phyloP scores from a whole-genome alignment of 2,797 vertebrate species.

The Numenius phaeopus region DNA sequence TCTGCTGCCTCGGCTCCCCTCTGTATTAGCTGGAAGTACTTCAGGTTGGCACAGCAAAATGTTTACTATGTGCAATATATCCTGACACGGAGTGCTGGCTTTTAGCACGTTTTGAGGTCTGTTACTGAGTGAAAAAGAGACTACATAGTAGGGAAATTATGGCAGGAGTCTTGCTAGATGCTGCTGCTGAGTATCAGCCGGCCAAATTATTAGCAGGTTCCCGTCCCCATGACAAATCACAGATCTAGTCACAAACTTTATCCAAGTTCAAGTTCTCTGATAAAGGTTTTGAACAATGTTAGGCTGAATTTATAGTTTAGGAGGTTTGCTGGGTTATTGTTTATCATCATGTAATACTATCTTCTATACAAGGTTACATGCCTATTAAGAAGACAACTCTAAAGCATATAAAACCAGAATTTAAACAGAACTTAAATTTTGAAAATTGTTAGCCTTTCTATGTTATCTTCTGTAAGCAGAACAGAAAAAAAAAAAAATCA shows the following conservation, averaged over 20 bases:
- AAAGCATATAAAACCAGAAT: background rate
- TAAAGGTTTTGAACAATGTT: background rate
- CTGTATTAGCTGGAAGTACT: background rate
- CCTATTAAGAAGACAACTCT: background rate
- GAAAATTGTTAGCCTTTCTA: background rate
- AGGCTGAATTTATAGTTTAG: background rate
- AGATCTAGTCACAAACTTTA: background rate
- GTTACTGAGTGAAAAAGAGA: background rate
- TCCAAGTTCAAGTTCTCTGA: background rate
- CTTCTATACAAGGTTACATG: background rate
- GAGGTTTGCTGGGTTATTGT: background rate
- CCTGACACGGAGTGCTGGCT: background rate
- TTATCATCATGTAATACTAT: background rate
- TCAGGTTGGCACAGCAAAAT: background rate
- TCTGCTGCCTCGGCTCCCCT: background rate
- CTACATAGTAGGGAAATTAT: background rate
- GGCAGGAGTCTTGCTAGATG: background rate
- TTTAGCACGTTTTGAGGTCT: background rate
- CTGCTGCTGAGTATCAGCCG: background rate
- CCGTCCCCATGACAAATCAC: background rate
- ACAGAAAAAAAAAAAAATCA: background rate
- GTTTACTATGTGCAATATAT: background rate
- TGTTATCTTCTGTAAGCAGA: background rate
- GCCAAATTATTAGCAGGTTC: background rate
- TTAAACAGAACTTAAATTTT: background rate